Evolutionary conservation across 2,888 invertebrate genomes (phyloP), one percentile per base, ranked within the genome.

Genomic region (Pandemis cinnamomeana): DNA sequence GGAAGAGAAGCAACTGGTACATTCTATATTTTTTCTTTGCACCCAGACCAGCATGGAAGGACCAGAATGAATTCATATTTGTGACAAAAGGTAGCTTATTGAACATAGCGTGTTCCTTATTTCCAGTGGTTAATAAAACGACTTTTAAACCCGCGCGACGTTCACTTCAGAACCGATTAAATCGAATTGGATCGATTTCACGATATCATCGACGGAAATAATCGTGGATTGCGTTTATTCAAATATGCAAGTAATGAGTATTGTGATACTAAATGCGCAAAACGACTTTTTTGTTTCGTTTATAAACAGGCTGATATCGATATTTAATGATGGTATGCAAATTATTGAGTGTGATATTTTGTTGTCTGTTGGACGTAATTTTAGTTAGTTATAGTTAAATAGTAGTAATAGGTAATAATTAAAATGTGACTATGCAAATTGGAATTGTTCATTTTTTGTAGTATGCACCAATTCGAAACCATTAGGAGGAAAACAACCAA

Each of bases 161-260:
- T 72, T 67, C 36, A 67, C 41, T 67, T 67, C 42, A 44, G 27
- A 67, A 61, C 15, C 55, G 58, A 41, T 71, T 67, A 60, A 60
- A 51, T 42, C 67, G 48, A 60, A 62, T 27, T 58, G 7, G 20
- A 61, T 62, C 60, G 36, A 42, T 67, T 53, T 61, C 8, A 11
- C 53, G 46, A 53, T 1, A 36, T 44, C 61, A 53, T 62, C 66
- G 20, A 48, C 41, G 11, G 11, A 36, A 62, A 62, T 67, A n/a
- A 67, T 67, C 51, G 42, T 36, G 46, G 44, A 36, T 15, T 11
- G 62, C 44, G 41, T 41, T 63, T 20, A 63, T 44, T 11, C 20
- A 63, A 63, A 61, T 41, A 63, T 44, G 63, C 63, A 63, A 44
- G 44, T 44, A 63, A 63, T 41, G 8, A 7, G n/a, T 61, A 63